A percentile compares a stretch with the other conserved stretches of the same genome.
phyloP scores from a whole-genome alignment of 2,797 vertebrate genomes.

The Pseudopleuronectes americanus region DNA sequence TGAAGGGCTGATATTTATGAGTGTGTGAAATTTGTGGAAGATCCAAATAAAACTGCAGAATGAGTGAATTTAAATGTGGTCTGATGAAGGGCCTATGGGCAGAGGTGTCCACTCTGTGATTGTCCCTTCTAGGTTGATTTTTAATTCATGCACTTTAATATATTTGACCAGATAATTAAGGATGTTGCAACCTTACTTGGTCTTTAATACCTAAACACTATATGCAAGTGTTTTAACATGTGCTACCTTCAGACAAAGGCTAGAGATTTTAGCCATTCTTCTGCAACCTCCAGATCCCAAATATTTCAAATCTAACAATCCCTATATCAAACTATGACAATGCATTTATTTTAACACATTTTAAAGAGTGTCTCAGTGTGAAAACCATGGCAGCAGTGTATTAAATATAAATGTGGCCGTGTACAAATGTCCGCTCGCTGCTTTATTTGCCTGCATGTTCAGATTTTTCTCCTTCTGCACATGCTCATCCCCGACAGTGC shows the following conservation, averaged over 20 bases:
- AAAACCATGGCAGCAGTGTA: slow-evolving; percentile 9
- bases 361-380: not conserved
- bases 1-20: no score
- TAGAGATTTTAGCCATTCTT: fast-evolving
- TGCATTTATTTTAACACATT: slow-evolving; percentile 12
- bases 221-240: no score
- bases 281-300: not conserved
- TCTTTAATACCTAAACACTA: not conserved
- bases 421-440: slow-evolving; percentile 9
- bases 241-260: not conserved
- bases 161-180: not conserved
- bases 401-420: slow-evolving; percentile 22
- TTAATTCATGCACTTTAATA: slow-evolving; percentile 1
- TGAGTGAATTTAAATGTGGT: no score
- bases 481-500: slow-evolving; percentile 30
- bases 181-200: not conserved
- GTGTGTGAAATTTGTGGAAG: no score
- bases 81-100: no score
- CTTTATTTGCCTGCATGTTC: slow-evolving; percentile 15
- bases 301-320: not conserved
- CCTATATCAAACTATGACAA: not conserved
- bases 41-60: no score
- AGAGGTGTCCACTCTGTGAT: not conserved
- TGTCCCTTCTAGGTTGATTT: not conserved
- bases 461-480: slow-evolving; percentile 37